Base-by-base conservation (phyloP, 92 coral and sea anemone species). In the Parazoanthus darwini region DNA sequence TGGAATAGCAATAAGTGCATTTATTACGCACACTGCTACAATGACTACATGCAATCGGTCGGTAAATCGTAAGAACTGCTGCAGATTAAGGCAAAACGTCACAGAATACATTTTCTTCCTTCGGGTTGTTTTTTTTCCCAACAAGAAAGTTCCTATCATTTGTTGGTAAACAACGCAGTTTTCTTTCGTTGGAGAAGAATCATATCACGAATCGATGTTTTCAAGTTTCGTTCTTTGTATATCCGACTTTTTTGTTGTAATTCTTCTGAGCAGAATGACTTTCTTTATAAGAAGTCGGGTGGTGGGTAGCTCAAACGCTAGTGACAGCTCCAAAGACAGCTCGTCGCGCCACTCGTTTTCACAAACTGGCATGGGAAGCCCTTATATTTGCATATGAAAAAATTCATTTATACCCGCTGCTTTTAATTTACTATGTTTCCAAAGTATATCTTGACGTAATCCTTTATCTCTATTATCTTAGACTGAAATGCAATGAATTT, bases 61-160 rank as follows among this genome's bases (percentile, higher is more conserved):
- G 1, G 87, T 84, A 16, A 71, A 84, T 71, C 15, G 79, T 9
- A 84, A 71, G 65, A 70, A 84, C 78, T 70, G 87, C 15, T 72
- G 42, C 29, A 84, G 79, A 9, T 73, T 79, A 2, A 33, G 46
- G 46, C 87, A 84, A 71, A 84, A 84, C 0, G 2, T 73, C 54
- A 2, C 79, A 33, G 85, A 58, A 29, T 58, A 80, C 85, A 80
- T 80, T 6, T 18, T 44, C 25, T 63, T 22, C 8, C 20, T 58
- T 58, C 20, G 66, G 18, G 2, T 58, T 58, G 70, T 18, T 48
- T 6, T 7, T 63, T 63, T 25, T 63, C 3, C 26, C 26, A 2
- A 18, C 70, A 63, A 63, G 70, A 58, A 9, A 63, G 70, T 23
- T 63, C 1, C 8, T 18, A 63, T 20, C 25, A 20, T 26, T 63